Evolutionary conservation across 2,888 invertebrate species (phyloP).

Genomic region (Plagodis dolabraria): DNA sequence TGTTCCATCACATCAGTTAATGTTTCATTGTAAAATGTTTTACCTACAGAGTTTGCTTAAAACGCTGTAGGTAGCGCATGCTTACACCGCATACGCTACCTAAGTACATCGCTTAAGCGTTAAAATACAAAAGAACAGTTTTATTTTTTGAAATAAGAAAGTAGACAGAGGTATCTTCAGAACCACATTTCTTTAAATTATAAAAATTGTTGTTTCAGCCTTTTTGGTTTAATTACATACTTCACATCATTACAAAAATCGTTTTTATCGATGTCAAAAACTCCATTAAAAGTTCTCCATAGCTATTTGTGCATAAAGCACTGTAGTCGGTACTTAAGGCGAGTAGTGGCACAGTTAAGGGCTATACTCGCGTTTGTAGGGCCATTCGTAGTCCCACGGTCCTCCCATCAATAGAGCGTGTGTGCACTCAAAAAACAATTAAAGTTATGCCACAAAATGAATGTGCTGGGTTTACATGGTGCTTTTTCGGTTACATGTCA

Average conservation of each 20-base stretch:
- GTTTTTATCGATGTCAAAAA: constrained; percentile 21
- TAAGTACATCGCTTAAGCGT: no score
- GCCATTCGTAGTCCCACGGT: constrained; percentile 46
- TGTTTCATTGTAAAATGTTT: no score
- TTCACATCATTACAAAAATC: constrained; percentile 10
- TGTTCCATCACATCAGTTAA: no score
- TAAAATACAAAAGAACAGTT: no score
- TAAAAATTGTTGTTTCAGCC: no score
- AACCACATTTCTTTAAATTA: no score
- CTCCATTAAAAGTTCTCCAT: constrained; percentile 34
- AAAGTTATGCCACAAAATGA: constrained; percentile 68
- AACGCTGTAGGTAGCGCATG: no score
- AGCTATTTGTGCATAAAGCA: constrained; percentile 45
- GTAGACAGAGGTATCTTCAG: no score
- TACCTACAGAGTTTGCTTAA: no score
- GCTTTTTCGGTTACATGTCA: not conserved
- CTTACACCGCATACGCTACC: not conserved
- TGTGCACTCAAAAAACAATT: constrained; percentile 78
- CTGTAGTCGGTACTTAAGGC: constrained; percentile 35
- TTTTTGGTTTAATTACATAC: no score
- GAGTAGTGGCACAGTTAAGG: constrained; percentile 43
- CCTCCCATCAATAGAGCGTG: constrained; percentile 44
- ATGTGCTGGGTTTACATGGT: constrained; percentile 51
- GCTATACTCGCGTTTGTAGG: constrained; percentile 45
- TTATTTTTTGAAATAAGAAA: no score